Conservation (phyloP, 2,113 vertebrate genomes). For the Gavialis gangeticus region DNA sequence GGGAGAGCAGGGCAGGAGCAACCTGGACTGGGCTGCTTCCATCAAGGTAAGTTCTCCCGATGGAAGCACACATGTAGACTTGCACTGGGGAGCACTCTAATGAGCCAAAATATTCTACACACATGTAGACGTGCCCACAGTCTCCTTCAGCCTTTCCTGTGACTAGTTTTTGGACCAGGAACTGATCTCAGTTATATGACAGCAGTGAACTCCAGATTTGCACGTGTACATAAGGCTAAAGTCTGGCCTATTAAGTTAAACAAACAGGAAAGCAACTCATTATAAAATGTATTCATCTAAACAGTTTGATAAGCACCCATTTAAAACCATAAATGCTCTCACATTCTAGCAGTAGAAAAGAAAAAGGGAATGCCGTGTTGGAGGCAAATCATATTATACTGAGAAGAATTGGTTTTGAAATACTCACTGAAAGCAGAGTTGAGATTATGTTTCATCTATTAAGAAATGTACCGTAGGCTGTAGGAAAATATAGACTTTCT, state of each 20-base stretch:
- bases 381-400: background rate
- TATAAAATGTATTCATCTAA: background rate
- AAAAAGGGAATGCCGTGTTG: background rate
- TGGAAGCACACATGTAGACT: too few relatives aligned
- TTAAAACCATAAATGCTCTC: background rate
- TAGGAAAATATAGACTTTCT: background rate
- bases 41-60: too few relatives aligned
- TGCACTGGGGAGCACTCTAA: too few relatives aligned
- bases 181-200: background rate
- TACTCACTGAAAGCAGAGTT: background rate
- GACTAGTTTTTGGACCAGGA: background rate
- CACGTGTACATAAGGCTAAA: background rate
- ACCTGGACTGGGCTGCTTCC: too few relatives aligned
- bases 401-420: background rate
- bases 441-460: background rate
- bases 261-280: background rate
- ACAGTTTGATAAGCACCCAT: background rate
- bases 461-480: background rate
- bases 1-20: too few relatives aligned
- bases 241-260: background rate
- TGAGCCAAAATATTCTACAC: too few relatives aligned
- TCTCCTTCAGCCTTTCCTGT: background rate
- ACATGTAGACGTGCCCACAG: rapidly evolving
- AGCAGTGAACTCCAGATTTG: background rate
- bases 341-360: background rate